phyloP scores from a whole-genome alignment of 2,113 vertebrate species.

The Hemiprocne comata region DNA sequence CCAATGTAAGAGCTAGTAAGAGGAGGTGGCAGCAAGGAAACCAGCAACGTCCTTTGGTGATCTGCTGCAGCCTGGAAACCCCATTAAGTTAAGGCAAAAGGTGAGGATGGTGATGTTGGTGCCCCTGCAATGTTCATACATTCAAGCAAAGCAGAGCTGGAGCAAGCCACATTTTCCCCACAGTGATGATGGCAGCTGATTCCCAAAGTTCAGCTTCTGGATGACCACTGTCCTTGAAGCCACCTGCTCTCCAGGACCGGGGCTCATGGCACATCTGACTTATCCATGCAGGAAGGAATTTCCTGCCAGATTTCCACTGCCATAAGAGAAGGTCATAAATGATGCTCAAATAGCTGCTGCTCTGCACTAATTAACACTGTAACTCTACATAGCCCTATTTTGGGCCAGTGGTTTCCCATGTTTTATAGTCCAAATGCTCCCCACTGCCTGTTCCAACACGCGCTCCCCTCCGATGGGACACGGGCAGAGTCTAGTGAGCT shows the following conservation, averaged over 20 bases:
- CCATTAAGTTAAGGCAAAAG: not conserved
- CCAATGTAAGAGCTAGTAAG: not conserved
- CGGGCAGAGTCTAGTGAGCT: not conserved
- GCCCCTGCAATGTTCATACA: not conserved
- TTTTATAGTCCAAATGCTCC: not conserved
- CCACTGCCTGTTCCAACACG: not conserved
- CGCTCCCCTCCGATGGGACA: not conserved
- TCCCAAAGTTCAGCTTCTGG: conserved; percentile 6
- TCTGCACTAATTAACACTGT: not conserved
- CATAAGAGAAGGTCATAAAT: not conserved
- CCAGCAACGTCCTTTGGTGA: not conserved
- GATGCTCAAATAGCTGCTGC: not conserved
- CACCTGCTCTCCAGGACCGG: not conserved
- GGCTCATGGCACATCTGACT: not conserved
- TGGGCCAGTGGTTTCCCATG: accelerated
- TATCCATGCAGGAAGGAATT: not conserved
- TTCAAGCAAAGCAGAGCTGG: not conserved
- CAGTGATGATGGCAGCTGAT: not conserved
- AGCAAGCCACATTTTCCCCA: not conserved
- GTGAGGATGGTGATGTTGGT: accelerated
- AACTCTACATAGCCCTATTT: not conserved
- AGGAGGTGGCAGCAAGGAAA: not conserved
- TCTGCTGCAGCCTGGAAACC: not conserved
- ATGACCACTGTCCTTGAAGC: not conserved
- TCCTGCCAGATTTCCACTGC: conserved; percentile 20